Conservation (phyloP, 2,888 invertebrate species). For the Mimas tiliae region DNA sequence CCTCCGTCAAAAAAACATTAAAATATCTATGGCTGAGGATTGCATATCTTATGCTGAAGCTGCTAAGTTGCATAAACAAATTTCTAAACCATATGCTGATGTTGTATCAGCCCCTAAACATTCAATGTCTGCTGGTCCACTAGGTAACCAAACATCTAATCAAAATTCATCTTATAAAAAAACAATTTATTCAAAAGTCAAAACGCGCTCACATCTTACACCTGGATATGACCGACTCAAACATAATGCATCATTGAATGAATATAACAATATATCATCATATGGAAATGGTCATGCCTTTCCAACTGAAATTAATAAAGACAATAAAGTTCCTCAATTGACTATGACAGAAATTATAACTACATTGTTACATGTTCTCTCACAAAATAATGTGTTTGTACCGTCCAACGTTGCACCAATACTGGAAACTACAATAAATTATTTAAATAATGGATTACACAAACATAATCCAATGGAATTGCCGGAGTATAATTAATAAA, state of each 20-base stretch:
- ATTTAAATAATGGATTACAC: not conserved
- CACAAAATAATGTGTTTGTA: not conserved
- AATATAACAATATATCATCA: too few relatives aligned
- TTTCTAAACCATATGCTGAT: not conserved
- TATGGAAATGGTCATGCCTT: too few relatives aligned
- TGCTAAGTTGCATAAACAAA: not conserved
- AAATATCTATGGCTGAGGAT: slow-evolving; percentile 28
- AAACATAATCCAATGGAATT: slow-evolving; percentile 5
- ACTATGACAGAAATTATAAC: not conserved
- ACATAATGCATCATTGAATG: not conserved
- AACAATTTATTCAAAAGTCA: too few relatives aligned
- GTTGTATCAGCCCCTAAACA: too few relatives aligned
- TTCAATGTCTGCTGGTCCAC: too few relatives aligned
- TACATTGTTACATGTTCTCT: not conserved
- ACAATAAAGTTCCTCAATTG: not conserved
- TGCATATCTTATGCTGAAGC: not conserved
- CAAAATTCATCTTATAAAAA: too few relatives aligned
- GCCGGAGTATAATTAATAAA: not conserved
- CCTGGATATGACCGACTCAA: too few relatives aligned
- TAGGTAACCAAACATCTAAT: too few relatives aligned
- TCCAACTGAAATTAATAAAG: too few relatives aligned
- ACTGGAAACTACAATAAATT: not conserved
- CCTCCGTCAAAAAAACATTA: slow-evolving; percentile 27
- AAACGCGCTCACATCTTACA: too few relatives aligned
- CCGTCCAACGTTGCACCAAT: not conserved